Evolutionary conservation across 2,113 vertebrate genomes (phyloP), one percentile per base, ranked within the genome.

Genomic region (Eira barbara): DNA sequence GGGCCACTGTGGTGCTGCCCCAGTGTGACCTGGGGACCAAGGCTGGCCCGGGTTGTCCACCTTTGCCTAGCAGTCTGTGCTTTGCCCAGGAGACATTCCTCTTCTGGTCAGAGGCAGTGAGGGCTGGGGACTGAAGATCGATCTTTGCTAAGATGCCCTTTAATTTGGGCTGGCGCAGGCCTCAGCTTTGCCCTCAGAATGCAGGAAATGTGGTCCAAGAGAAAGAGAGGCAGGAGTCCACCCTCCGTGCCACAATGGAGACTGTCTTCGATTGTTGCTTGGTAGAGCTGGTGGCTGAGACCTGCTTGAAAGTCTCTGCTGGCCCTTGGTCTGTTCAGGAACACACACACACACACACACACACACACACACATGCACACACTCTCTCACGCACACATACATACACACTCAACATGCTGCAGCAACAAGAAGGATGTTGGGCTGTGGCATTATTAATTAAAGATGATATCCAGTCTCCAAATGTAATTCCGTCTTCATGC

Each of bases 391-490:
- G 96, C 71, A 94, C 61, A 69, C 47, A 97, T 31, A 55, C 12
- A 49, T 20, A 71, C 59, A 84, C 61, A 96, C 73, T 18, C 87
- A 96, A 97, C 97, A 94, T 98, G 94, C 98, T 96, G 71, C 98
- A 95, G 97, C 89, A 97, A 93, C 96, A 87, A 69, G 97, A 96
- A 96, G 94, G 93, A 95, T 97, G 95, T 87, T 95, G 93, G 95
- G 78, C n/a, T 0, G 98, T 95, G 98, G 98, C 97, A 55, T 98
- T 98, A 90, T 98, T 97, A 96, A 98, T 98, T 98, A 98, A 99
- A 98, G 97, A 98, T 89, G 98, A 97, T 98, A 98, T 97, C 97
- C 98, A 98, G 97, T 97, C 97, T 98, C 98, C 98, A 98, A 97
- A 97, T 98, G 97, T 97, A 94, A 93, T 95, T 96, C 76, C 97